Evolutionary conservation across 2,888 invertebrate genomes (phyloP).

Genomic region (Isoperla grammatica): DNA sequence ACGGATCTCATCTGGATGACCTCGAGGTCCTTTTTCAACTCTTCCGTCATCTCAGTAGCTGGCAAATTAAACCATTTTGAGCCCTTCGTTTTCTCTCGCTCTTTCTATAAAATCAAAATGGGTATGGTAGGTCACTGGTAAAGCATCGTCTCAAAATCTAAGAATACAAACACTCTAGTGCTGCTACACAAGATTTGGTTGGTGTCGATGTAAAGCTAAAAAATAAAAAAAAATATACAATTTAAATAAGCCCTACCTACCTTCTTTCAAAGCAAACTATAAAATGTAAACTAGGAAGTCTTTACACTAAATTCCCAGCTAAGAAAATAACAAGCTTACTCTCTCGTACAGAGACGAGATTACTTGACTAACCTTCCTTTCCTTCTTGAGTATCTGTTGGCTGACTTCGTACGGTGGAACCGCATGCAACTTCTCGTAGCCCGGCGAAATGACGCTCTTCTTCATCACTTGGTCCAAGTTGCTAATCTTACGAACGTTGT

Average conservation of each 20-base stretch:
- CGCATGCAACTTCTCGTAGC: constrained; percentile 57
- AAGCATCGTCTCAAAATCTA: too few species aligned
- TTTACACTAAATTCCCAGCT: too few species aligned
- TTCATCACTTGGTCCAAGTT: constrained; percentile 55
- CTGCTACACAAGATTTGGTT: too few species aligned
- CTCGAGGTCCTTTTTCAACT: constrained; percentile 80
- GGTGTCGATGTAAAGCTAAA: not conserved
- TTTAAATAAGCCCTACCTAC: too few species aligned
- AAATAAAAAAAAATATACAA: too few species aligned
- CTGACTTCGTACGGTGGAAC: constrained; percentile 56
- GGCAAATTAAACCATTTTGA: constrained; percentile 84
- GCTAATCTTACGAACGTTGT: constrained; percentile 39
- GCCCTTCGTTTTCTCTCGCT: constrained; percentile 76
- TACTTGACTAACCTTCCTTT: constrained; percentile 53
- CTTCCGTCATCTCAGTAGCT: constrained; percentile 84
- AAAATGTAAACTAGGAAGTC: too few species aligned
- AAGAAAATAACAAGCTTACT: too few species aligned
- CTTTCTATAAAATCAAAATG: constrained; percentile 49
- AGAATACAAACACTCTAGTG: too few species aligned
- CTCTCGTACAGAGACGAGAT: too few species aligned
- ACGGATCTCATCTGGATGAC: constrained; percentile 88
- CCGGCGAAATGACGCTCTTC: constrained; percentile 57
- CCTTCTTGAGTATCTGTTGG: constrained; percentile 46
- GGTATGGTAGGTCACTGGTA: not conserved
- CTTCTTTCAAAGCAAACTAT: too few species aligned